Conservation (phyloP, 2,113 vertebrate genomes). For the Emydura subglobosa region DNA sequence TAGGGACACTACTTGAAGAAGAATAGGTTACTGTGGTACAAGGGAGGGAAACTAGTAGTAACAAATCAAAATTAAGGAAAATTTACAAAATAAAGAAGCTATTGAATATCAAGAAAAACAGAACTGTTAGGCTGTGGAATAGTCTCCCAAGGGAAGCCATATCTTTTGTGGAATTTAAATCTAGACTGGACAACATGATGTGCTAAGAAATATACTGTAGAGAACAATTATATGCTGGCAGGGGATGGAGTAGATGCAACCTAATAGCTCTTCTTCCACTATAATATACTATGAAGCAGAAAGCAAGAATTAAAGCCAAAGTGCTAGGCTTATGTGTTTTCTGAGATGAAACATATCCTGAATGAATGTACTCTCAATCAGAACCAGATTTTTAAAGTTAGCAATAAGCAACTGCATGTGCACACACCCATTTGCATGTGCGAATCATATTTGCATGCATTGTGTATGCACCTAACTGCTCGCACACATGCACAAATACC, state of each 20-base stretch:
- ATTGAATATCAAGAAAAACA: background rate
- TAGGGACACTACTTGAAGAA: background rate
- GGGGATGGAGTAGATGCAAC: background rate
- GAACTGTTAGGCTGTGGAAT: background rate
- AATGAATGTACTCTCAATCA: background rate
- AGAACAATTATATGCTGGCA: accelerated
- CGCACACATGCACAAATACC: background rate
- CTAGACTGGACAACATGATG: background rate
- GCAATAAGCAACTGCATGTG: accelerated
- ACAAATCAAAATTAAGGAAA: background rate
- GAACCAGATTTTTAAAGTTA: background rate
- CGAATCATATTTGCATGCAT: background rate
- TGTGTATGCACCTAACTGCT: background rate
- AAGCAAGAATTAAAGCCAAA: background rate
- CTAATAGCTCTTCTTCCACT: background rate
- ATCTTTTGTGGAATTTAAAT: background rate
- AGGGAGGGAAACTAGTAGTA: background rate
- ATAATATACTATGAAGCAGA: background rate
- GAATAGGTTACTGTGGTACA: background rate
- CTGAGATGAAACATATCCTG: background rate
- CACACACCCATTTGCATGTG: accelerated
- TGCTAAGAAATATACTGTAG: background rate
- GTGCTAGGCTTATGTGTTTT: background rate
- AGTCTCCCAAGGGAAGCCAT: background rate
- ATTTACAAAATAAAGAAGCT: background rate